Evolutionary conservation across 2,113 vertebrate genomes (phyloP), one percentile per base, ranked within the genome.

Genomic region (Pithys albifrons): DNA sequence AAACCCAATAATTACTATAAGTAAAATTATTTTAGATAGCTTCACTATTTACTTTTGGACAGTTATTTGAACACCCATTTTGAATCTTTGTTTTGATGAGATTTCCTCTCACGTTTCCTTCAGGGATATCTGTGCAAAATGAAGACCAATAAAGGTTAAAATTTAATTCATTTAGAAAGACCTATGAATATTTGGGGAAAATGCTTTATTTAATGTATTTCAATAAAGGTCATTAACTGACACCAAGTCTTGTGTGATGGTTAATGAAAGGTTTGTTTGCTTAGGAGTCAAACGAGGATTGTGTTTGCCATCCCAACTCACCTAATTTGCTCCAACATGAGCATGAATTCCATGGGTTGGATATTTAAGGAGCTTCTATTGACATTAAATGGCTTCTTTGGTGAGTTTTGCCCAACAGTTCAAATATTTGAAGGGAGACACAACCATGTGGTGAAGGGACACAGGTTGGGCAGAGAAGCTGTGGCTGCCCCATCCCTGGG

Each of bases 321-420:
- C n/a, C 35, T 48, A 31, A 43, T 37, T 49, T 52, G 41, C 31
- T 46, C 29, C 24, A 31, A 17, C 4, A 18, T 0, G 5, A 8
- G 8, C 9, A 2, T 2, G 17, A 24, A 27, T 51, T 33, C 62
- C 1, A 0, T 4, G 33, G 37, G 3, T 23, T 67, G 6, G 12
- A 14, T 43, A 41, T 19, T 52, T 57, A 31, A 43, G 14, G 13
- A 17, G 27, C 9, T 69, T 10, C 43, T 64, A 4, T 11, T 73
- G 37, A 37, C 11, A 14, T 48, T 29, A 64, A 86, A 49, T 20
- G 20, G 19, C 6, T 13, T 19, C 0, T 7, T 66, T 18, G 57
- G 29, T 52, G 59, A 52, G 31, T 74, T 58, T 69, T 54, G 12
- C 12, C 39, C 24, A 51, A 65, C 19, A 9, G 35, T 7, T 75